Percentiles rank a stretch among this genome's conserved stretches.
phyloP scores from a whole-genome alignment of 2,888 invertebrate genomes.

The Pristionchus maxplancki region DNA sequence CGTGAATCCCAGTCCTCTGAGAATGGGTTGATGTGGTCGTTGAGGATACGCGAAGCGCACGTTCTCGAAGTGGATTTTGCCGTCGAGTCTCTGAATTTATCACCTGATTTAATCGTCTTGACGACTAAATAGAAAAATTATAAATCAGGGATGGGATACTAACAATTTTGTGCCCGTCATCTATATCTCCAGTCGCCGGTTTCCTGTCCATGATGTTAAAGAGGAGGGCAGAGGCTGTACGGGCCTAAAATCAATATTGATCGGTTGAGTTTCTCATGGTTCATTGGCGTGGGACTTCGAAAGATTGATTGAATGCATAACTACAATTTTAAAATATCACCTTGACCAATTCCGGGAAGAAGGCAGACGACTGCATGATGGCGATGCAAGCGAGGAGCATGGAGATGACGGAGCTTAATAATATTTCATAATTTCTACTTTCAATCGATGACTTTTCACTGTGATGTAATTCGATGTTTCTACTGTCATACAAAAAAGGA shows the following conservation, averaged over 20 bases:
- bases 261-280: neutral
- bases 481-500: too few species aligned
- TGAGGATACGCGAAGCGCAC: conserved; percentile 78
- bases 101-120: too few species aligned
- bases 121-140: too few species aligned
- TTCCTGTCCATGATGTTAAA: conserved; percentile 77
- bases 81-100: conserved; percentile 66
- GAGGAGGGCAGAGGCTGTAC: conserved; percentile 77
- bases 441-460: too few species aligned
- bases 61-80: conserved; percentile 76
- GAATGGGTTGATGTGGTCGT: conserved; percentile 69
- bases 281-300: conserved; percentile 64
- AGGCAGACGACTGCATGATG: conserved; percentile 46
- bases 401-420: conserved; percentile 60
- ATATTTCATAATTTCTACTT: neutral
- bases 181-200: conserved; percentile 77
- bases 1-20: conserved; percentile 76
- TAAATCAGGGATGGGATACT: neutral
- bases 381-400: conserved; percentile 51
- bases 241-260: neutral
- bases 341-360: conserved; percentile 51
- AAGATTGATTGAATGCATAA: neutral
- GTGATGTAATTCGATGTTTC: too few species aligned
- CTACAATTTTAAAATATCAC: neutral
- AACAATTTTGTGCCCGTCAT: conserved; percentile 57